Base-by-base conservation (phyloP, 2,797 vertebrate genomes). In the Eidolon dupreanum region DNA sequence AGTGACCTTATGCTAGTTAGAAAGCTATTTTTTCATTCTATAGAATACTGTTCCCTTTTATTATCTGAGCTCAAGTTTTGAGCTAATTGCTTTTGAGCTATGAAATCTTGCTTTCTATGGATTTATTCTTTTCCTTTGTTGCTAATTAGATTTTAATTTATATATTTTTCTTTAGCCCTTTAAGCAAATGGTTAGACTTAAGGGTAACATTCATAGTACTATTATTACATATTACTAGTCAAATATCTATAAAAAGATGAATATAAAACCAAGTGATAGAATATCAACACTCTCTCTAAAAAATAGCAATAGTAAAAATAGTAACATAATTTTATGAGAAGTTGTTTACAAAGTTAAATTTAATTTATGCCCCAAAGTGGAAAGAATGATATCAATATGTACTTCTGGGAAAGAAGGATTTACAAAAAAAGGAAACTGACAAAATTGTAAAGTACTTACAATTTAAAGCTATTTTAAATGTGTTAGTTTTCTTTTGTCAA, bases 181-280 rank as follows among this genome's bases (percentile, higher is more conserved):
- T 55, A 82, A 78, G 65, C n/a, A 89, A 96, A 63, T 68, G 9
- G 7, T 68, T 43, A 43, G 57, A 91, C 22, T 49, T 93, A 83
- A 78, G n/a, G n/a, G n/a, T 3, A 55, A 8, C 84, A 88, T 59
- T 65, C 24, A 61, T 55, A 66, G 26, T 53, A 41, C 38, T 90
- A 71, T 88, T 83, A 91, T 88, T 94, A 85, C 16, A 70, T 90
- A 71, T 57, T 88, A 63, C 10, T 81, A n/a, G 46, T 33, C 82
- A 94, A 70, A 93, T 87, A 88, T 61, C 75, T 95, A 97, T 65
- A 59, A 94, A 95, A 96, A 92, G 91, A 88, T 88, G 53, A 90
- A 87, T 66, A 77, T 93, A 75, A 95, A 88, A 95, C 46, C 78
- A 88, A 89, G 88, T 70, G 81, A 87, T 53, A 68, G 71, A 90